These are phyloP conservation scores for Phyllostomus discolor DNA, from an alignment of 2,113 vertebrate species.

Conservation along the genomic window DNA sequence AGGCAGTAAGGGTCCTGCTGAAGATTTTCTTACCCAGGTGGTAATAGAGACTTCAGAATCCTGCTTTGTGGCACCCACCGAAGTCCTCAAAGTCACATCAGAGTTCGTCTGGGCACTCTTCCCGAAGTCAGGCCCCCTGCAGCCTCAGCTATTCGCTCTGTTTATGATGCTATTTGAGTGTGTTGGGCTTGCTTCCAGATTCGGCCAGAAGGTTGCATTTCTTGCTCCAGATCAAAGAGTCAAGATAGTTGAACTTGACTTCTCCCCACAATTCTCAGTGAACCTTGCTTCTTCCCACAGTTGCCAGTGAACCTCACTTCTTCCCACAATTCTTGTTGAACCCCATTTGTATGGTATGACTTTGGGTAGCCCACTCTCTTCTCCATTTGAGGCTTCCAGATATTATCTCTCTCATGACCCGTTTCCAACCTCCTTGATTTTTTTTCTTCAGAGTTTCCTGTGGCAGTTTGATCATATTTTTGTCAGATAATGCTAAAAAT, in stretches of 20 bases:
- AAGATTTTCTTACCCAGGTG: background rate
- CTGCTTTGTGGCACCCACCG: background rate
- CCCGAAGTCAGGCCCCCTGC: background rate
- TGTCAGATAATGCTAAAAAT: background rate
- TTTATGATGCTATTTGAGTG: background rate
- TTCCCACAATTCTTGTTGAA: background rate
- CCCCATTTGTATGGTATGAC: background rate
- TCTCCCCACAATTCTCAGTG: background rate
- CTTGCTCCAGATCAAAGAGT: background rate
- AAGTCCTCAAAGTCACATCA: background rate
- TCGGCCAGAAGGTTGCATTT: conserved; percentile 13
- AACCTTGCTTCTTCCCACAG: background rate
- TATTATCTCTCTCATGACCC: background rate
- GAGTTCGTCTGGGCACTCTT: background rate
- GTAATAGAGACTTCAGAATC: background rate
- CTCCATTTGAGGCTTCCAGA: background rate
- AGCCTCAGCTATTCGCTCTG: background rate
- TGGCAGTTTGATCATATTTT: background rate
- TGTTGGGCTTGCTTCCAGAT: conserved; percentile 3
- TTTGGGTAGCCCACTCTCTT: background rate
- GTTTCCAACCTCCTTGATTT: background rate
- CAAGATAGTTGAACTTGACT: background rate
- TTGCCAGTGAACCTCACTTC: background rate
- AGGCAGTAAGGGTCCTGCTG: background rate
- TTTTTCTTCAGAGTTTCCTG: background rate